Conservation (phyloP, 2,888 invertebrate genomes). For the Nephrotoma appendiculata region DNA sequence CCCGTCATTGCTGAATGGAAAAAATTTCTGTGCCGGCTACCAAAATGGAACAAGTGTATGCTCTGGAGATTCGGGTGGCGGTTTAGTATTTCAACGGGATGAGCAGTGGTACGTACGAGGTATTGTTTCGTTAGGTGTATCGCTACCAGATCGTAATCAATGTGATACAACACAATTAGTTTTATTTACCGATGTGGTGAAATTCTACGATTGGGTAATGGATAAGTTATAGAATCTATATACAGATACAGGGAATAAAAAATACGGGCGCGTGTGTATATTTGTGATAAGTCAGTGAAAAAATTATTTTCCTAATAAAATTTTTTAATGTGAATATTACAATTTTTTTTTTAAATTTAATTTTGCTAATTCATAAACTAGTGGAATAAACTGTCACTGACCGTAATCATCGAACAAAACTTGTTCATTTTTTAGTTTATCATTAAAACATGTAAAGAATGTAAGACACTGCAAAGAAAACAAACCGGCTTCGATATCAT, state of each 20-base stretch:
- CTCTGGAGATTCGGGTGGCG: not conserved
- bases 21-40: not conserved
- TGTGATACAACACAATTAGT: conserved; percentile 35
- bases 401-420: too few relatives aligned
- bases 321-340: not conserved
- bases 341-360: too few relatives aligned
- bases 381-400: too few relatives aligned
- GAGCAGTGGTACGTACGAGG: conserved; percentile 10
- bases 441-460: too few relatives aligned
- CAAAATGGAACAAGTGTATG: not conserved
- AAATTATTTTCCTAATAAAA: not conserved
- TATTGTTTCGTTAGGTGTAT: conserved; percentile 12
- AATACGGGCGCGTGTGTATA: too few relatives aligned
- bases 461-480: too few relatives aligned
- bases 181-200: conserved; percentile 33
- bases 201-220: conserved; percentile 23
- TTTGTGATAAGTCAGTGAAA: too few relatives aligned
- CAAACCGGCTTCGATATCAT: too few relatives aligned
- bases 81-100: not conserved
- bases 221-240: not conserved
- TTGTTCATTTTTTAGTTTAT: too few relatives aligned
- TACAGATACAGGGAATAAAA: too few relatives aligned
- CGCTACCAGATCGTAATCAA: conserved; percentile 18
- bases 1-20: not conserved
- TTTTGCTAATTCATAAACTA: too few relatives aligned